Percentiles rank a stretch among this genome's conserved stretches.
phyloP scores from a whole-genome alignment of 2,888 invertebrate species.

The Elaeidobius kamerunicus region DNA sequence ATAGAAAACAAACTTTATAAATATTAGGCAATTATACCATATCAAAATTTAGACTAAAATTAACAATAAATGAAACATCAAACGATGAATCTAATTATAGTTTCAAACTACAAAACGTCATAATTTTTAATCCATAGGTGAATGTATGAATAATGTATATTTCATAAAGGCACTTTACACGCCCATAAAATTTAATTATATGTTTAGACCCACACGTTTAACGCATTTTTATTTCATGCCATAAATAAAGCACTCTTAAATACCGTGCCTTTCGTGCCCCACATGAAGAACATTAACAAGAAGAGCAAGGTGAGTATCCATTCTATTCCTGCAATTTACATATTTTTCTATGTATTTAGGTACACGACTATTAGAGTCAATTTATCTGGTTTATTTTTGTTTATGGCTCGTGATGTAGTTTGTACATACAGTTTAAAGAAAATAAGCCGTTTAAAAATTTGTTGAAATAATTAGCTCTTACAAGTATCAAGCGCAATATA shows the following conservation, averaged over 20 bases:
- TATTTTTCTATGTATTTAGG: background rate
- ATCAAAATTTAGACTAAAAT: no score
- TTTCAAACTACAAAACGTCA: no score
- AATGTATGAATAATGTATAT: constrained; percentile 12
- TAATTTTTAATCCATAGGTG: background rate
- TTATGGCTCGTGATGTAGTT: no score
- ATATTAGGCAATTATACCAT: no score
- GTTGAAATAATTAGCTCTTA: no score
- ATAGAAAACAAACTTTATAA: no score
- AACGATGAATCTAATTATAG: no score
- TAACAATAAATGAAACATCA: no score
- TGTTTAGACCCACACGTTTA: constrained; percentile 17
- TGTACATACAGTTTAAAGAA: no score
- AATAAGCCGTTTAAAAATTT: no score
- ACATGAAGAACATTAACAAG: constrained; percentile 16
- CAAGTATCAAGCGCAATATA: no score
- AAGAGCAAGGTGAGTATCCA: constrained; percentile 23
- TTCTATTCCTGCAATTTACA: constrained; percentile 12
- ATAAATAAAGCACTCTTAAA: constrained; percentile 15
- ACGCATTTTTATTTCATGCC: constrained; percentile 11
- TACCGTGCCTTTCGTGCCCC: constrained; percentile 13
- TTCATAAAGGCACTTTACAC: constrained; percentile 15
- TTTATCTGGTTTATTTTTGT: background rate
- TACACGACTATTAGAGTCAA: background rate
- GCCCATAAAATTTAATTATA: constrained; percentile 22